Evolutionary conservation across 2,888 invertebrate genomes (phyloP), one percentile per base, ranked within the genome.

Genomic region (Galerucella calmariensis): DNA sequence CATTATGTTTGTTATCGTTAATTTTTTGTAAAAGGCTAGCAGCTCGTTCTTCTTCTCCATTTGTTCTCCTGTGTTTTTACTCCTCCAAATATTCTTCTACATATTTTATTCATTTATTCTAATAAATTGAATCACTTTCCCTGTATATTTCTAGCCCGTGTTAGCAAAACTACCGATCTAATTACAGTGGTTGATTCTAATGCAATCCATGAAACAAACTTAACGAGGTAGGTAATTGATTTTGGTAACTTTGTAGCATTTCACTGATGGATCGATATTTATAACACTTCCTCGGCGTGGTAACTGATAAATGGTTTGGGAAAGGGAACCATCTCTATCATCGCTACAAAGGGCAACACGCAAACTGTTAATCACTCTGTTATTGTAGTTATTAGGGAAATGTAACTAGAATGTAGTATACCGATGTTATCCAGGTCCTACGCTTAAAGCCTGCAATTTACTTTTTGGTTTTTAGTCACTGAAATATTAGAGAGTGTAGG

Each of bases 141-240:
- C 35, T 8, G 9, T 41, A 41, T 41, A 41, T 9, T 9, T 41
- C 35, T 8, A 41, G 35, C 6, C 8, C 8, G 67, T 67, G 58
- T 41, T 68, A 8, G 44, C 44, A 58, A 68, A 68, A 44, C 46
- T 62, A 35, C 69, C 61, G 61, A 69, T 62, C 46, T 69, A 61
- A 69, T 69, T 61, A 69, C 46, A 16, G 51, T 41, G 70, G 65
- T 44, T 66, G 71, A 65, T 66, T 71, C 65, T 71, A 46, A 65
- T 58, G 71, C 71, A 65, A 66, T 71, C 58, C 62, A 58, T 71
- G 71, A 71, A 65, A 71, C 46, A 56, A 58, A 71, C 71, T 71
- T 66, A 56, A 71, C 65, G 62, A 63, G 20, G 20, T 20, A 20
- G 65, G 65, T 71, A 65, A 71, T 65, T 71, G 46, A 71, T 66